These are phyloP conservation scores for Halesus radiatus DNA, from an alignment of 1,140 invertebrate genomes.

Conservation along the genomic window DNA sequence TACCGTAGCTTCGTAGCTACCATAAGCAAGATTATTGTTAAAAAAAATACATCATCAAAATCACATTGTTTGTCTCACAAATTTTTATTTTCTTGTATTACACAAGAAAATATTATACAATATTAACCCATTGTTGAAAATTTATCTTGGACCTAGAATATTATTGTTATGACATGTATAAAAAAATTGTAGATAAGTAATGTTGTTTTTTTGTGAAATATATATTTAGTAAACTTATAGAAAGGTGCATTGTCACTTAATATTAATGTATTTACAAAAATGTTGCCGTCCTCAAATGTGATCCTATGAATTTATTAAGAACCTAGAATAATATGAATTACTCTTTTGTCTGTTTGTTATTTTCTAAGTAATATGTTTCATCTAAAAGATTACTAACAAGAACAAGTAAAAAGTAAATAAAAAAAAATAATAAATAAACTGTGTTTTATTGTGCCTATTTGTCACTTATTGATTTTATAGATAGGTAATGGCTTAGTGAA, in stretches of 20 bases:
- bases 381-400: conserved; percentile 23
- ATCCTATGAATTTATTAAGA: conserved; percentile 40
- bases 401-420: conserved; percentile 33
- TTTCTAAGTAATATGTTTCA: conserved; percentile 10
- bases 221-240: background rate
- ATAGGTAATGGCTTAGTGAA: no score
- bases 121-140: no score
- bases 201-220: background rate
- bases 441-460: background rate
- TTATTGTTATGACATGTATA: no score
- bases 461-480: no score
- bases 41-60: background rate
- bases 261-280: conserved; percentile 38
- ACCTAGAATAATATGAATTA: conserved; percentile 20
- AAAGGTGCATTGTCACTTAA: conserved; percentile 5
- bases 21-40: no score
- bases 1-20: no score
- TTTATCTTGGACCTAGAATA: no score
- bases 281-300: conserved; percentile 51
- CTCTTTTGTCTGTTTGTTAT: conserved; percentile 34
- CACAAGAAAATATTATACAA: no score
- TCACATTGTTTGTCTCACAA: no score
- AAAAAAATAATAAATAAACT: conserved; percentile 19
- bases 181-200: no score
- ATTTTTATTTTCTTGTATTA: no score